Conservation (phyloP, 2,113 vertebrate genomes). For the Tragulus kanchil region DNA sequence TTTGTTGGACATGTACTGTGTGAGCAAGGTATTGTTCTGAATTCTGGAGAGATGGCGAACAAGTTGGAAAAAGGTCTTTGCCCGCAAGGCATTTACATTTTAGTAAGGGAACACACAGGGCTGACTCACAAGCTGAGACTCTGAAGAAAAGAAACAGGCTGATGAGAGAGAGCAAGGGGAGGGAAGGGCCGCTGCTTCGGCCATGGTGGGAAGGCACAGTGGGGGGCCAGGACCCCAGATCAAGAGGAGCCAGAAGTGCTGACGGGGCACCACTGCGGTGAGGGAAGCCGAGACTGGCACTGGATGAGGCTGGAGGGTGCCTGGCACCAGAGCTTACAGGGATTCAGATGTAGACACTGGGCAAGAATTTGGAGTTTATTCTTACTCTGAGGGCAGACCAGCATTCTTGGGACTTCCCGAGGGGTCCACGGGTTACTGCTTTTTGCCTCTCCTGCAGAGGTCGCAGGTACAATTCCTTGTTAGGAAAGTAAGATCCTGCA, state of each 20-base stretch:
- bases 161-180: neutral
- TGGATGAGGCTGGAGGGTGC: neutral
- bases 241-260: neutral
- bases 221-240: neutral
- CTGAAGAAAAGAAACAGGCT: neutral
- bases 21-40: neutral
- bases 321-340: neutral
- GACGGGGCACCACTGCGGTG: neutral
- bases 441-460: neutral
- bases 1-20: neutral
- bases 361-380: neutral
- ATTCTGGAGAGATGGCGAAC: neutral
- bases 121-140: neutral
- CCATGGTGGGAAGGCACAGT: neutral
- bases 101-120: too few relatives aligned
- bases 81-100: neutral
- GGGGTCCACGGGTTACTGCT: neutral
- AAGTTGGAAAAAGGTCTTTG: neutral
- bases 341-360: neutral
- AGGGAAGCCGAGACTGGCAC: neutral
- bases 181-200: neutral
- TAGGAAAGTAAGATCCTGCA: neutral
- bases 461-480: neutral
- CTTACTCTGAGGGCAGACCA: neutral
- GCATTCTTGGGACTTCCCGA: neutral